phyloP scores from a whole-genome alignment of 2,888 invertebrate genomes.

The Caprella mutica region DNA sequence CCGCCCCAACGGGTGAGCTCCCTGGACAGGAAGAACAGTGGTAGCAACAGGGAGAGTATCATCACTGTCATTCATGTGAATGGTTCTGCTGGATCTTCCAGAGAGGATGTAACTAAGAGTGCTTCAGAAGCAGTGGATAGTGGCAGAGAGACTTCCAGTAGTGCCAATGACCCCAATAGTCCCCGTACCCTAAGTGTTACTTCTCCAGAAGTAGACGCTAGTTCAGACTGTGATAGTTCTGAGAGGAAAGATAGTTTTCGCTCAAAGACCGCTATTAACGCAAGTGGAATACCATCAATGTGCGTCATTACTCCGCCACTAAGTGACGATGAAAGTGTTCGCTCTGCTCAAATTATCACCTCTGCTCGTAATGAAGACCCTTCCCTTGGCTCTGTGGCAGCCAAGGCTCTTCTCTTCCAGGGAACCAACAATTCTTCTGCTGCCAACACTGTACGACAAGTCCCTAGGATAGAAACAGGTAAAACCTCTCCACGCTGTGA shows the following conservation, averaged over 20 bases:
- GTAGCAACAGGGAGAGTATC: constrained; percentile 30
- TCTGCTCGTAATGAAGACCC: neutral
- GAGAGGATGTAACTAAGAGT: constrained; percentile 39
- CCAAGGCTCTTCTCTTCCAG: constrained; percentile 8
- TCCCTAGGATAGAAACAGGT: neutral
- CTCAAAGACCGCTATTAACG: constrained; percentile 73
- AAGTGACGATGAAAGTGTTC: constrained; percentile 68
- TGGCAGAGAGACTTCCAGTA: constrained; percentile 67
- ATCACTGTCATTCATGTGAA: constrained; percentile 34
- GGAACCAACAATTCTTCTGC: neutral
- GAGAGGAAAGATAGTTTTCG: constrained; percentile 74
- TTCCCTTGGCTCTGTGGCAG: neutral
- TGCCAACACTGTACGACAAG: neutral
- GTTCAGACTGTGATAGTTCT: constrained; percentile 63
- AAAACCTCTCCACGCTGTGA: neutral
- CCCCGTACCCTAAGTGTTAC: constrained; percentile 14
- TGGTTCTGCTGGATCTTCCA: constrained; percentile 25
- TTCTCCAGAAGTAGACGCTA: constrained; percentile 45
- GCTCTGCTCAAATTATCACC: constrained; percentile 26
- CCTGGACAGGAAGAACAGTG: constrained; percentile 24
- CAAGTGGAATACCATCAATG: constrained; percentile 80
- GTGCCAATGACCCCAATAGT: constrained; percentile 50
- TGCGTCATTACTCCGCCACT: constrained; percentile 79
- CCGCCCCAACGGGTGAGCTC: constrained; percentile 35
- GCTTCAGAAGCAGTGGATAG: constrained; percentile 57